Evolutionary conservation across 2,113 vertebrate species (phyloP), one percentile per base, ranked within the genome.

Genomic region (Cyprinodon variegatus): DNA sequence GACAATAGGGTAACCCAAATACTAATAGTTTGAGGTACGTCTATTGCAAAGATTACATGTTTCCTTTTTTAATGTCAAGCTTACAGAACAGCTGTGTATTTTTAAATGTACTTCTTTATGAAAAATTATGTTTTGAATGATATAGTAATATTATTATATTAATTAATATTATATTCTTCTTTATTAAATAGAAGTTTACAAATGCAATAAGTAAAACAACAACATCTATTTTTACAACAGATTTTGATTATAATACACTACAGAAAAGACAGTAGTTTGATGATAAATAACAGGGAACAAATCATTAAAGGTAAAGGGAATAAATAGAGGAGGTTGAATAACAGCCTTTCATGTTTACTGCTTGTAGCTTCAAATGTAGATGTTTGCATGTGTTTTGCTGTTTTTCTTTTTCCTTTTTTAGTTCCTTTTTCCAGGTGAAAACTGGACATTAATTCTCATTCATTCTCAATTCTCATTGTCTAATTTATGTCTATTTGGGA

Each of bases 401-500:
- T 53, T 6, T 20, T 53, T 53, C 17, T 29, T 29, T 29, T 29
- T 29, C 15, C 48, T 53, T 8, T 20, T 53, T 53, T 15, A 20
- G 48, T 15, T 20, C 48, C 17, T 50, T 17, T 50, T 53, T 14
- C 29, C 29, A 17, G 48, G 29, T 29, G 29, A 29, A 29, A 29
- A 29, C 29, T 29, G 29, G 14, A 57, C n/a, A n/a, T n/a, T 57
- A 20, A 57, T n/a, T 57, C 17, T 57, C 9, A 57, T 17, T 45
- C 43, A 2, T 3, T 4, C 7, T 9, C 1, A 57, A 3, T 53
- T 0, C 2, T n/a, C 9, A 2, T 57, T 57, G n/a, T 57, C 20
- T 57, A 6, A 20, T 57, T 57, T 57, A 20, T n/a, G 20, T 5
- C 17, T 81, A 61, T 50, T 38, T 70, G 41, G 64, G 60, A 72